A percentile compares a stretch with the other conserved stretches of the same genome.
These are phyloP conservation scores for Porites lutea DNA, from an alignment of 64 coral and sea anemone species.

Conservation along the genomic window DNA sequence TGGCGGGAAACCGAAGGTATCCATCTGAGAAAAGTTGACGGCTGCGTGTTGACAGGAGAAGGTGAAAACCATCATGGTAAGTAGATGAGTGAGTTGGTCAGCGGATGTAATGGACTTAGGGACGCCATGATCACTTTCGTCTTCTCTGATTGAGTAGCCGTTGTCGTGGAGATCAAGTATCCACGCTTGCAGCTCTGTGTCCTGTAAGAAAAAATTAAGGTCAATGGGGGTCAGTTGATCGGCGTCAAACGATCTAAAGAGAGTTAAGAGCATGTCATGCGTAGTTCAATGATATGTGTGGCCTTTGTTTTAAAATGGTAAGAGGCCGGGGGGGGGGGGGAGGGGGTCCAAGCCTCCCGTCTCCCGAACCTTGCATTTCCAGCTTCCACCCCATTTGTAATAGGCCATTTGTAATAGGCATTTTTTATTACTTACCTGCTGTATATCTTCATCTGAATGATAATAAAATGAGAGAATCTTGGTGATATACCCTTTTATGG, in stretches of 20 bases:
- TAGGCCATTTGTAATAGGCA: no score
- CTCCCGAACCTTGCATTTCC: no score
- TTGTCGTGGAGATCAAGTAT: conserved; percentile 81
- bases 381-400: no score
- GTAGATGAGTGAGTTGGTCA: conserved; percentile 60
- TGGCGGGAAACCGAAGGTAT: conserved; percentile 69
- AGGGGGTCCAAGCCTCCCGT: no score
- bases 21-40: conserved; percentile 87
- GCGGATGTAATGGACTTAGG: conserved; percentile 35
- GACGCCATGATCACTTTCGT: conserved; percentile 75
- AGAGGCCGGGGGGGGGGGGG: no score
- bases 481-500: conserved; percentile 57
- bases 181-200: conserved; percentile 86
- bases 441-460: conserved; percentile 55
- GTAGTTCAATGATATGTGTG: no score
- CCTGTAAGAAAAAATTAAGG: neutral
- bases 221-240: no score
- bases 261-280: no score
- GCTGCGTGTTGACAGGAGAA: conserved; percentile 89
- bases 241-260: no score
- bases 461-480: conserved; percentile 70
- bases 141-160: conserved; percentile 65
- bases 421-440: neutral
- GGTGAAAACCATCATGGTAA: conserved; percentile 86
- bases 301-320: no score